Evolutionary conservation across 53 echinoderm and acorn worm species (phyloP).

Genomic region (Zoroaster sp.): DNA sequence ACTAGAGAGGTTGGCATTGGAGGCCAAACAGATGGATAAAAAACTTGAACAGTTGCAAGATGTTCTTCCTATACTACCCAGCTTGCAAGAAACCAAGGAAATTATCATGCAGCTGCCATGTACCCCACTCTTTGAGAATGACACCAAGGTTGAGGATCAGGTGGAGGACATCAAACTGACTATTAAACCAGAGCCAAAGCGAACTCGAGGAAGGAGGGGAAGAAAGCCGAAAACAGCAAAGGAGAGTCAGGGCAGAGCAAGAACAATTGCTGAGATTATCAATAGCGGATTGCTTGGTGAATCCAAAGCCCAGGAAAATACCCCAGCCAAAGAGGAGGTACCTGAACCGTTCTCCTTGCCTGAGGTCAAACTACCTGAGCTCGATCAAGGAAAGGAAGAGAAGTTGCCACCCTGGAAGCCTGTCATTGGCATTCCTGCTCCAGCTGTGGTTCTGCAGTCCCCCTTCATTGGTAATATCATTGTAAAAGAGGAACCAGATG

Average conservation of each 20-base stretch:
- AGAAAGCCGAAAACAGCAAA: slow-evolving; percentile 52
- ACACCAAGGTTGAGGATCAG: slow-evolving; percentile 3
- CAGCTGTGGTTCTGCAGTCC: slow-evolving; percentile 32
- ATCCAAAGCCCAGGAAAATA: slow-evolving; percentile 10
- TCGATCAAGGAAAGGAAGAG: not conserved
- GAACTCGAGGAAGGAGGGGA: slow-evolving; percentile 18
- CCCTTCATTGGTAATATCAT: slow-evolving; percentile 6
- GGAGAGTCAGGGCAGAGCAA: slow-evolving; percentile 47
- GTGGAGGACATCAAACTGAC: slow-evolving; percentile 15
- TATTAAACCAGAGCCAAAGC: slow-evolving; percentile 37
- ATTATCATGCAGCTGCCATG: not conserved
- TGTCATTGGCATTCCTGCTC: slow-evolving; percentile 9
- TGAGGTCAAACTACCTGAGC: slow-evolving; percentile 13
- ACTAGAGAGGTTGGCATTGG: slow-evolving; percentile 23
- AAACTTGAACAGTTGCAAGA: slow-evolving; percentile 26
- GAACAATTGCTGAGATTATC: slow-evolving; percentile 50
- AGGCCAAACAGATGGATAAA: slow-evolving; percentile 47
- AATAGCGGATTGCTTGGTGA: slow-evolving; percentile 12
- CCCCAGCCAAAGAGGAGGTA: slow-evolving; percentile 1
- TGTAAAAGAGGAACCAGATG: slow-evolving; percentile 11
- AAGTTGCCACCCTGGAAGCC: slow-evolving; percentile 33
- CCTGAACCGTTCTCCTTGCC: slow-evolving; percentile 11
- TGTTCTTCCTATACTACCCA: not conserved
- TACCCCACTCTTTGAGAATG: not conserved
- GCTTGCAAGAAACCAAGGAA: not conserved